Evolutionary conservation across 1,140 invertebrate genomes (phyloP).

Genomic region (Sesamia nonagrioides): DNA sequence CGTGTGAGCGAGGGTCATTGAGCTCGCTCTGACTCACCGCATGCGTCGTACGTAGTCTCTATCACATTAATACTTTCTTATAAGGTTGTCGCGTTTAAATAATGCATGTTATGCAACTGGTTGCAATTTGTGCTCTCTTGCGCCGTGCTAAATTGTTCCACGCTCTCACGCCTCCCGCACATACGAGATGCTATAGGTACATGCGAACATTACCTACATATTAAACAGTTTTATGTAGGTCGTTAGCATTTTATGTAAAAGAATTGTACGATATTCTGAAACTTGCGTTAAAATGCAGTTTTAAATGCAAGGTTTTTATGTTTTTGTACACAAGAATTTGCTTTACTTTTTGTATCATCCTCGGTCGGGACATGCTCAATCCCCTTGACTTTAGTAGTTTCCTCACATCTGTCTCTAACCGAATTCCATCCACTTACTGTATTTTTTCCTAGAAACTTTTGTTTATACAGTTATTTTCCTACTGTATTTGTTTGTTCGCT

Average conservation of each 20-base stretch:
- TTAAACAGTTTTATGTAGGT: constrained; percentile 35
- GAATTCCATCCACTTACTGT: constrained; percentile 45
- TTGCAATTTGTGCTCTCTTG: constrained; percentile 75
- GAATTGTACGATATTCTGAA: constrained; percentile 27
- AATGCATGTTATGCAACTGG: constrained; percentile 84
- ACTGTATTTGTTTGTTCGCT: neutral
- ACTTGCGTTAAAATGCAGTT: constrained; percentile 18
- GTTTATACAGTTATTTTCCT: constrained; percentile 18
- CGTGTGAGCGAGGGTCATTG: constrained; percentile 76
- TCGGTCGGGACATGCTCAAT: neutral
- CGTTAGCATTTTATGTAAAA: constrained; percentile 19
- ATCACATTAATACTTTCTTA: constrained; percentile 86
- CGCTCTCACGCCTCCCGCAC: constrained; percentile 55
- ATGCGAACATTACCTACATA: constrained; percentile 45
- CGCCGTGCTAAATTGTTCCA: constrained; percentile 54
- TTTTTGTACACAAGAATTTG: constrained; percentile 11
- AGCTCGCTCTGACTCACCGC: constrained; percentile 76
- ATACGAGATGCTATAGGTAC: constrained; percentile 17
- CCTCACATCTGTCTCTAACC: constrained; percentile 28
- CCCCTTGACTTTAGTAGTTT: constrained; percentile 32
- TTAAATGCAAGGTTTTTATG: neutral
- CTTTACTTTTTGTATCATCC: constrained; percentile 10
- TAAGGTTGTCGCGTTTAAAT: constrained; percentile 84
- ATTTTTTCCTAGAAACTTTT: constrained; percentile 43
- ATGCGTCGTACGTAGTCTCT: constrained; percentile 78